Percentiles rank a stretch among this genome's conserved stretches.
phyloP scores from a whole-genome alignment of 2,113 vertebrate genomes.

The Pelecanus crispus region DNA sequence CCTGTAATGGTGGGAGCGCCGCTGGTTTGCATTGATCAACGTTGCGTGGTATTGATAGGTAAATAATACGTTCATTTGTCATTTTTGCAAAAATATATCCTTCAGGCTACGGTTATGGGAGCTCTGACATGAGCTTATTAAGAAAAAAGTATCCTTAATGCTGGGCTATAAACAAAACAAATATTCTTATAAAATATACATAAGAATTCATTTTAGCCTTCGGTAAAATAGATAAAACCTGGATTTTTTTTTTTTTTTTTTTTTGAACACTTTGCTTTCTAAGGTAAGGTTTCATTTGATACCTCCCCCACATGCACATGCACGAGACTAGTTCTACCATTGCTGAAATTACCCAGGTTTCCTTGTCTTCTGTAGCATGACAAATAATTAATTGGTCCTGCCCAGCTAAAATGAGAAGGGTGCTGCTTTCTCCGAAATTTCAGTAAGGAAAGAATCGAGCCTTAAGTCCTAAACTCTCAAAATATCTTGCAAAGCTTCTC shows the following conservation, averaged over 20 bases:
- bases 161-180: slow-evolving; percentile 60
- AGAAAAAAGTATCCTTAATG: slow-evolving; percentile 3
- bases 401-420: background rate
- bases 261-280: background rate
- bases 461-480: background rate
- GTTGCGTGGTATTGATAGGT: slow-evolving; percentile 60
- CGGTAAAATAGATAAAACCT: slow-evolving; percentile 49
- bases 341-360: background rate
- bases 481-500: background rate
- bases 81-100: slow-evolving; percentile 63
- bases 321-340: background rate
- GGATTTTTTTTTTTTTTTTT: background rate
- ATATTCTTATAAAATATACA: slow-evolving; percentile 71
- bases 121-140: slow-evolving; percentile 61
- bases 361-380: background rate
- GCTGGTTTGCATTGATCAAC: slow-evolving; percentile 64
- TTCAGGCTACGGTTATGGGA: slow-evolving; percentile 54
- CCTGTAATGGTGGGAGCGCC: background rate
- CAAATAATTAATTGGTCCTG: background rate
- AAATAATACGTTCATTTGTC: slow-evolving; percentile 76
- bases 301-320: rapidly evolving
- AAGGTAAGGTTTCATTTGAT: background rate
- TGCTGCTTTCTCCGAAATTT: background rate
- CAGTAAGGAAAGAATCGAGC: background rate
- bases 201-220: slow-evolving; percentile 51